Evolutionary conservation across 2,113 vertebrate species (phyloP).

Genomic region (Phylloscopus trochiloides): DNA sequence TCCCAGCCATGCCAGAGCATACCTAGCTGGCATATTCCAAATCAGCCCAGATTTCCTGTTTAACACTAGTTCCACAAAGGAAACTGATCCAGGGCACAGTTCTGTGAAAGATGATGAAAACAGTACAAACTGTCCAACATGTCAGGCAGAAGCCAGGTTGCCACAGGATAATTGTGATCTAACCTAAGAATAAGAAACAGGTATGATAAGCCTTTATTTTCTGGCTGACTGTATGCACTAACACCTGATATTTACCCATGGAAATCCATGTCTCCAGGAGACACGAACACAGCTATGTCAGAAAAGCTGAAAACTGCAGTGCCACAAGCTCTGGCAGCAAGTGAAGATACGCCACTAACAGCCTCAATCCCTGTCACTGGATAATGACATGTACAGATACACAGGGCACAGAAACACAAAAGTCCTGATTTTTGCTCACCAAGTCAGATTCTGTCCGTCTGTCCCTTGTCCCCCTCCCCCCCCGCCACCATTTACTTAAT

Average conservation of each 20-base stretch:
- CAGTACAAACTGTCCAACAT: background rate
- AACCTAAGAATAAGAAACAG: background rate
- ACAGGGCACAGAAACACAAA: background rate
- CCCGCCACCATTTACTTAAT: constrained; percentile 44
- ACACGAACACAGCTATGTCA: background rate
- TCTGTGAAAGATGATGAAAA: background rate
- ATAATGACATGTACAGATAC: constrained; percentile 26
- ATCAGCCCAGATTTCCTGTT: background rate
- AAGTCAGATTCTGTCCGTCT: background rate
- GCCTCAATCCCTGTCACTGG: background rate
- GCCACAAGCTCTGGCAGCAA: background rate
- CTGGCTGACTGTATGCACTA: background rate
- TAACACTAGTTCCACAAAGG: background rate
- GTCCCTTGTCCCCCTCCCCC: too few relatives aligned
- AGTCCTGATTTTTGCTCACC: constrained; percentile 16
- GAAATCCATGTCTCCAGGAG: background rate
- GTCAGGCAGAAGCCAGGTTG: background rate
- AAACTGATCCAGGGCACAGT: background rate
- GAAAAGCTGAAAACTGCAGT: background rate
- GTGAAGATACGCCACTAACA: constrained; percentile 27
- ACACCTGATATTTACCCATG: background rate
- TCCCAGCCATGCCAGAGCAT: background rate
- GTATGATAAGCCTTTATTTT: background rate
- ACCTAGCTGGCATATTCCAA: background rate
- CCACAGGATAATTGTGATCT: background rate